Evolutionary conservation across 2,113 vertebrate genomes (phyloP), one percentile per base, ranked within the genome.

Genomic region (Labrus mixtus): DNA sequence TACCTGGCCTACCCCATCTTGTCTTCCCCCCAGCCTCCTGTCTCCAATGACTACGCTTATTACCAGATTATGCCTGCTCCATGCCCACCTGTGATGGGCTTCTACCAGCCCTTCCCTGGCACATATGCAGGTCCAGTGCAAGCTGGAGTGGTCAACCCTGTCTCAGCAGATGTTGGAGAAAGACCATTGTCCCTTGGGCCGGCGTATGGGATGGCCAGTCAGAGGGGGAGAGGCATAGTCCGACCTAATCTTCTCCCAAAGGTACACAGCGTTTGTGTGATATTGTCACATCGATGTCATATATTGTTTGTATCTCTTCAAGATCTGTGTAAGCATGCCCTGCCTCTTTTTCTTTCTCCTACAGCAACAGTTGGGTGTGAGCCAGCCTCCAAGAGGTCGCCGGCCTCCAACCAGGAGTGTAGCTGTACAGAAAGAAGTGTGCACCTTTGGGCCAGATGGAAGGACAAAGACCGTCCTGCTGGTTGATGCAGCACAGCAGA

Each of bases 401-500:
- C 94, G 96, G 9, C 96, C 96, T 64, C 94, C 96, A 50, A 96
- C 96, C 88, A 97, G 97, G 88, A 97, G 93, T 68, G 95, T 98
- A 0, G 97, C 97, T 17, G 96, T 96, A 65, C 98, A 99, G 84
- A 99, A 99, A 89, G 98, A 99, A 89, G 96, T 96, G n/a, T 96
- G 94, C 78, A 95, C 96, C 17, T 87, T 96, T 16, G 97, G 97
- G 59, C 96, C 96, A 33, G 97, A 98, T 85, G 95, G 93, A 58
- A 94, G 96, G 79, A 95, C 95, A 64, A 98, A 96, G 91, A 97
- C 96, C 6, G 95, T 99, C 72, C 93, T 98, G 79, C 91, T 99
- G 81, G 97, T 99, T 82, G 98, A 99, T 77, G 98, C 98, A 20
- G 96, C 97, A 19, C 98, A 99, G 85, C 98, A 99, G 88, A 99